Conservation (phyloP, 2,113 vertebrate species). For the Sapajus apella region DNA sequence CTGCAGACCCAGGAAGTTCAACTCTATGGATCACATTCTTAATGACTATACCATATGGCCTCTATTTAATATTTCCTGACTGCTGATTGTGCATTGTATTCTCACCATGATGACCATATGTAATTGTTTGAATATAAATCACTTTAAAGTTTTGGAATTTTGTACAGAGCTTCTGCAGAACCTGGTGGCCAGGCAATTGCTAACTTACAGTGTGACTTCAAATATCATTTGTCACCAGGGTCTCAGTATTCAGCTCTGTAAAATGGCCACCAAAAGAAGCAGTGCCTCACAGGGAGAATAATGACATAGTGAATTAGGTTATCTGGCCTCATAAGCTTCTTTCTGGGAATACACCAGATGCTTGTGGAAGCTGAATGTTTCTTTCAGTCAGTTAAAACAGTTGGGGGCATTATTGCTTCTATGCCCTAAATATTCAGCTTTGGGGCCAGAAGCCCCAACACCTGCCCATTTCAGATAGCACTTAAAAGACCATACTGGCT, state of each 20-base stretch:
- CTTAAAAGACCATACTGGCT: too few species aligned
- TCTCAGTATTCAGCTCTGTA: neutral
- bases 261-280: neutral
- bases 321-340: neutral
- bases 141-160: neutral
- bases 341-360: conserved; percentile 13
- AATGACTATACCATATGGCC: neutral
- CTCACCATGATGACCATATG: neutral
- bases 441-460: neutral
- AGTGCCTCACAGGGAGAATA: neutral
- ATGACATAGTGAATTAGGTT: neutral
- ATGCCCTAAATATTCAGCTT: neutral
- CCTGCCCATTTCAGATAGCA: neutral
- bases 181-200: neutral
- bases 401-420: neutral
- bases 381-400: neutral
- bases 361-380: neutral
- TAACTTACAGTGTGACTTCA: neutral
- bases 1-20: neutral
- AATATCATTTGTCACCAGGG: neutral
- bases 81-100: neutral
- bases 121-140: conserved; percentile 29
- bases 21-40: neutral
- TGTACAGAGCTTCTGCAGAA: neutral
- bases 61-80: neutral